Base-by-base conservation (phyloP, 2,888 invertebrate species). In the Gerris lacustris region DNA sequence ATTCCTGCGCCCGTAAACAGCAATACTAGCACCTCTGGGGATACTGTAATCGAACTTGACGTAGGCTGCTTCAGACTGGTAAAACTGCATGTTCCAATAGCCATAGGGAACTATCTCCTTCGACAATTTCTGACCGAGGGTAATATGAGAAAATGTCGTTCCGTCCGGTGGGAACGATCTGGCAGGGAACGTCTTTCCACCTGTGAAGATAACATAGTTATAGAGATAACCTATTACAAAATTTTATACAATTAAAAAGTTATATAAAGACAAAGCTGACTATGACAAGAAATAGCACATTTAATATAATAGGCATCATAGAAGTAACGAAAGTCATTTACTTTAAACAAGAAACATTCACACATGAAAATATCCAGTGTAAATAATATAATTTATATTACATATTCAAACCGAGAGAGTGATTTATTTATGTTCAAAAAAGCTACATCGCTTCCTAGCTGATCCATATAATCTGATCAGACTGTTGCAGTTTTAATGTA, bases 81-180 rank as follows among this genome's bases (percentile, higher is more conserved):
- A 94, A 82, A 97, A 96, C 82, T 95, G 94, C 88, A 95, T 92
- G 82, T 95, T 94, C 96, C 96, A 96, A 82, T 96, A 96, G 80
- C 94, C 91, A 83, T 95, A 94, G 75, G 96, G 90, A 79, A 91
- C 90, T 79, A 97, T 92, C 83, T 91, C 90, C 82, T 92, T 90
- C 78, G 91, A 90, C 78, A 94, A 84, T 80, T 91, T 88, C 82
- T 93, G 90, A 76, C 94, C 94, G 79, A 95, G 84, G 76, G 89
- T 86, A 78, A 95, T 91, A 84, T 94, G 93, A 77, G 90, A 89
- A 82, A 94, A 94, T 70, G 94, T 93, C 76, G 93, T 94, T 76
- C 94, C 93, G 80, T 94, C 94, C 73, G 94, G 94, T 76, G 94
- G 94, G 80, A 94, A 93, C 76, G 93, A 92, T 80, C 92, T 88